Evolutionary conservation across 2,888 invertebrate genomes (phyloP), one percentile per base, ranked within the genome.

Genomic region (Hofmannophila pseudospretella): DNA sequence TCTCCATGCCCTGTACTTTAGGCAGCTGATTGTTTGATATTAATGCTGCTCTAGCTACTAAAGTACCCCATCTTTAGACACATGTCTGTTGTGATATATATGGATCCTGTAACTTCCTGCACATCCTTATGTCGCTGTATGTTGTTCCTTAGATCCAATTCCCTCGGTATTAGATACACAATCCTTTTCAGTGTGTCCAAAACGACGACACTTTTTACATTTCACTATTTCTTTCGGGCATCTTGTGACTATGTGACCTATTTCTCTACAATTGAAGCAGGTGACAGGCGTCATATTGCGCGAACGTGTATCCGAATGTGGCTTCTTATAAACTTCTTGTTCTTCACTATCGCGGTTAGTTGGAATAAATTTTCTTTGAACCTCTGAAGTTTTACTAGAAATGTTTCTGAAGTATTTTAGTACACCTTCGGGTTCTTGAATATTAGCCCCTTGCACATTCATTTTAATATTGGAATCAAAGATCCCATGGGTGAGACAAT

Each of bases 401-500:
- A 34, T 34, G 22, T n/a, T 39, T 28, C 27, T 26, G 10, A 29
- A 19, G 16, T 14, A 38, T 25, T 5, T 19, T 10, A 29, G 32
- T 10, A 25, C 16, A 7, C 31, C 12, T 7, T 13, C 5, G 14
- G 29, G 3, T 16, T 22, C 16, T 22, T 32, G 19, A 10, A 36
- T 26, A 11, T 23, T 31, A 4, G 29, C 5, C n/a, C 28, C 38
- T 29, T 38, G 38, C n/a, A 33, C 38, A 10, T 32, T 38, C 10
- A 38, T 20, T 12, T 29, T 10, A 31, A 38, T 31, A 11, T 38
- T 38, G 27, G 30, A 12, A 10, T 38, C 41, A 8, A 23, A 38
- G 7, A 38, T 41, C 5, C 41, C 41, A 7, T 36, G 39, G 2
- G 32, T 32, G 3, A 37, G 27, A 16, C 37, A 37, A 28, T 28